A percentile compares a stretch with the other conserved stretches of the same genome.
Evolutionary conservation across 2,888 invertebrate genomes (phyloP).

Genomic region (Agriotes lineatus): DNA sequence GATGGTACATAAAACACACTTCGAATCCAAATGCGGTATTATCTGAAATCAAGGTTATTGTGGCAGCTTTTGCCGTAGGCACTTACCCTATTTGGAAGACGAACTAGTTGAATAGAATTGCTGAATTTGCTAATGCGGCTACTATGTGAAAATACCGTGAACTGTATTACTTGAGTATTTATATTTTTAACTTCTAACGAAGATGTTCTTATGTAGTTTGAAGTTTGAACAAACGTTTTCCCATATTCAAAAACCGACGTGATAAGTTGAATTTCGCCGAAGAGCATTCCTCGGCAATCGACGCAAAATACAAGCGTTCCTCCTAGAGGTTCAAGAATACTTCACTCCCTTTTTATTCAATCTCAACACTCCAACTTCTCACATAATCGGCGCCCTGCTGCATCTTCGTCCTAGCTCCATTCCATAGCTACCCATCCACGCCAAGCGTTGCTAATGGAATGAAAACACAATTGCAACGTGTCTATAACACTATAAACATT

Average conservation of each 20-base stretch:
- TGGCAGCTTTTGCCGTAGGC: no score
- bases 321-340: slow-evolving; percentile 22
- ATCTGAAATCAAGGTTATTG: no score
- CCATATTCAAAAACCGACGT: neutral
- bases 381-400: slow-evolving; percentile 18
- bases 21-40: no score
- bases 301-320: neutral
- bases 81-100: no score
- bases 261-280: neutral
- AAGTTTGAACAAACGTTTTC: neutral
- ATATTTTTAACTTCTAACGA: no score
- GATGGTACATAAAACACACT: no score
- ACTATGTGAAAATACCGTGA: no score
- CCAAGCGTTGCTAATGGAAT: slow-evolving; percentile 31
- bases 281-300: neutral
- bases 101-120: no score
- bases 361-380: slow-evolving; percentile 28
- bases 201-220: no score
- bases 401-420: slow-evolving; percentile 25
- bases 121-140: no score
- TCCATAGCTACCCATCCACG: slow-evolving; percentile 19
- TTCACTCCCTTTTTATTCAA: slow-evolving; percentile 29
- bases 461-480: slow-evolving; percentile 37
- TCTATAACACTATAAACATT: slow-evolving; percentile 36
- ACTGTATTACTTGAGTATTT: no score